Conservation (phyloP, 2,113 vertebrate genomes). For the Andinoacara biseriatus region DNA sequence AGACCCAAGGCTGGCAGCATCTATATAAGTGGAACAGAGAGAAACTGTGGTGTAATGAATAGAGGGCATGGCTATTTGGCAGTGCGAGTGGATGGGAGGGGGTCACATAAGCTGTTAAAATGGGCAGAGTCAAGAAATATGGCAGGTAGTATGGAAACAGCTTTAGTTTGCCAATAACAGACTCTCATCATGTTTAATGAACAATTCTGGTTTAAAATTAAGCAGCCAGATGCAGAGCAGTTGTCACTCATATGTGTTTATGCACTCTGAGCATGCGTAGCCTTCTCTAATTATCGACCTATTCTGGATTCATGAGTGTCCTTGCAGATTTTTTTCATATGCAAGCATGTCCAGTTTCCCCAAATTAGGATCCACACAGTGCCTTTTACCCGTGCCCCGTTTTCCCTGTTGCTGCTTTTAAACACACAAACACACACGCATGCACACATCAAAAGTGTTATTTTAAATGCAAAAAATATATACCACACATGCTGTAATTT, state of each 20-base stretch:
- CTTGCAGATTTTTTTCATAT: constrained; percentile 44
- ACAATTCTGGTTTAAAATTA: constrained; percentile 19
- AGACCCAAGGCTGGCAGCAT: constrained; percentile 54
- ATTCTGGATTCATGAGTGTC: constrained; percentile 51
- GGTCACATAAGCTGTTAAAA: constrained; percentile 55
- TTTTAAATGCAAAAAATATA: background rate
- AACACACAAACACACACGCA: background rate
- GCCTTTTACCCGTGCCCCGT: background rate
- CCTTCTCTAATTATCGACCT: constrained; percentile 31
- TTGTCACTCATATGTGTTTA: constrained; percentile 31
- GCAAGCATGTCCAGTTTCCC: constrained; percentile 29
- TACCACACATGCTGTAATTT: background rate
- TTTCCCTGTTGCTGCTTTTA: background rate
- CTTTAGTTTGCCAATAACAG: constrained; percentile 43
- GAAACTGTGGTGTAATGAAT: constrained; percentile 69
- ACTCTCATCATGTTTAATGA: constrained; percentile 33
- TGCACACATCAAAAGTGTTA: background rate
- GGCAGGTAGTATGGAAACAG: constrained; percentile 54
- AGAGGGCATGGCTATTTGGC: constrained; percentile 68
- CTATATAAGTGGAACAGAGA: constrained; percentile 24
- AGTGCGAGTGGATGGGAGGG: constrained; percentile 48
- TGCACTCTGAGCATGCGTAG: constrained; percentile 30
- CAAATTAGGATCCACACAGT: constrained; percentile 30
- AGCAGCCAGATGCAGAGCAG: constrained; percentile 30
- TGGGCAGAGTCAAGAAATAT: constrained; percentile 54